phyloP scores from a whole-genome alignment of 2,888 invertebrate species.

The Drosophila acutilabella region DNA sequence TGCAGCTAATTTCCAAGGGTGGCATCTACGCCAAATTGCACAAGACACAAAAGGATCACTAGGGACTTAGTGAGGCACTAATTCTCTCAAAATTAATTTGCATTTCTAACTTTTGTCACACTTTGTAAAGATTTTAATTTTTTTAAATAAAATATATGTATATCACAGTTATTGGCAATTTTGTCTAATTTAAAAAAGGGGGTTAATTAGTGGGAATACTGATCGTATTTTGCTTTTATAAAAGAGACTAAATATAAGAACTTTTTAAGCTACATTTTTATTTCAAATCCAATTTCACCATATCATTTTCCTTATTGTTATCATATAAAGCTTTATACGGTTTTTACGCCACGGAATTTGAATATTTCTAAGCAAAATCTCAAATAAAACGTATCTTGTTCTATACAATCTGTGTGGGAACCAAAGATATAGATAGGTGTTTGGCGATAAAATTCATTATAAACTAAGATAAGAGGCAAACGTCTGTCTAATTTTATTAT shows the following conservation, averaged over 20 bases:
- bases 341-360: constrained; percentile 1
- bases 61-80: neutral
- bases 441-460: constrained; percentile 36
- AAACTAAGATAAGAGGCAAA: constrained; percentile 32
- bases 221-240: no score
- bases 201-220: no score
- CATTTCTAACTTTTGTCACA: constrained; percentile 17
- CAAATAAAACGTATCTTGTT: neutral
- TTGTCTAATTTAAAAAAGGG: no score
- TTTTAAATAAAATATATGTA: constrained; percentile 37
- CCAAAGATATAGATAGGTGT: constrained; percentile 18
- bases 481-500: constrained; percentile 1
- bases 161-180: constrained; percentile 5
- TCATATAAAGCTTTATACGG: neutral
- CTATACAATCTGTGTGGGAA: constrained; percentile 32
- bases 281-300: neutral
- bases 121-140: neutral
- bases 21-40: constrained; percentile 90
- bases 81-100: neutral
- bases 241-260: no score
- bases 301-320: neutral
- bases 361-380: neutral
- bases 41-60: constrained; percentile 86
- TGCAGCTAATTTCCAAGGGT: constrained; percentile 88
- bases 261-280: no score